Base-by-base conservation (phyloP, 1,140 invertebrate species). In the Orius laevigatus region DNA sequence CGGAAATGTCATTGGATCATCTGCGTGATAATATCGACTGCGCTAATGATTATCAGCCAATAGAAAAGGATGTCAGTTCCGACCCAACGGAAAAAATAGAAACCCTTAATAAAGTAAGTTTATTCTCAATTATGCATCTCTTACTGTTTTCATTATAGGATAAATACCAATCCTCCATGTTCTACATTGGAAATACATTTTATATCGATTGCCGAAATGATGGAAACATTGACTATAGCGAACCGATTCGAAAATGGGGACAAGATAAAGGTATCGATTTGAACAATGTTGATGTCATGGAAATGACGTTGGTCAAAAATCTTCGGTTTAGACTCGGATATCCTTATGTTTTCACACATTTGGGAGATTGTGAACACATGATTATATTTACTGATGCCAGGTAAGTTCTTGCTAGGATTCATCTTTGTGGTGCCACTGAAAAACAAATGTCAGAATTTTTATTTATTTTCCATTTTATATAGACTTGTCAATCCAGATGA, bases 301-400 rank as follows among this genome's bases (percentile, higher is more conserved):
- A 75, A 60, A 51, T 66, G 3, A 70, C 69, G 1, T 62, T 58
- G 5, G 70, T 90, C 39, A 63, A 75, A 39, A 73, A 82, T 51
- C 63, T 89, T 0, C 62, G 59, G 1, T 54, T 85, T 2, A 67
- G 68, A 47, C 68, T 88, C 43, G 85, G 84, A 1, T 76, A 77
- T 58, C 83, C 84, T 1, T 82, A 84, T 71, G 70, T 89, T 3
- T 92, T 88, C 66, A 67, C 81, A 25, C 86, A 90, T 66, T 83
- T 88, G 62, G 87, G 86, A n/a, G 73, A 78, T 56, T 92, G 89
- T 66, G 86, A 92, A 62, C 89, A 93, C 64, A 58, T 90, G 1
- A 72, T 92, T 57, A 67, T 78, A 1, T 79, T 92, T 55, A 78
- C 74, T 8, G 80, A 88, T 62, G 68, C 74, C 3, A 70, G 73